Conservation (phyloP, 2,113 vertebrate genomes). For the Candoia aspera region DNA sequence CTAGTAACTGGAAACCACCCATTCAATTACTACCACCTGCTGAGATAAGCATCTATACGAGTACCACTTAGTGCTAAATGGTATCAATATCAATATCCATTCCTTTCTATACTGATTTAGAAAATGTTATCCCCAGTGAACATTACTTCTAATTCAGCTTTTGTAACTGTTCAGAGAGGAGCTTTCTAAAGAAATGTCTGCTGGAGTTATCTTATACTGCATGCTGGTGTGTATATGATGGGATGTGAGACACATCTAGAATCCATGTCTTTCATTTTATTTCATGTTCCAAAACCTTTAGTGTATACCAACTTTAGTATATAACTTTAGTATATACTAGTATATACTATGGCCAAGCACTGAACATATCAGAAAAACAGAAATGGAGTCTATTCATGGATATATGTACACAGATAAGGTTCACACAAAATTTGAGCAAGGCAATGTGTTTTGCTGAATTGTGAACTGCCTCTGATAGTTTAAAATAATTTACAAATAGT, state of each 20-base stretch:
- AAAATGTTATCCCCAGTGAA: not conserved
- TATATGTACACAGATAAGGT: not conserved
- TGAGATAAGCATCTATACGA: not conserved
- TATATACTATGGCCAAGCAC: not conserved
- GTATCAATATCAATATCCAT: not conserved
- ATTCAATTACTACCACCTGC: not conserved
- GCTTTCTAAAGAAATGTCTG: not conserved
- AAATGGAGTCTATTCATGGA: not conserved
- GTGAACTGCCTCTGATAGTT: slow-evolving; percentile 64
- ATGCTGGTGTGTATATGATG: not conserved
- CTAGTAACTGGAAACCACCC: not conserved
- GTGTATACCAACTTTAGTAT: not conserved
- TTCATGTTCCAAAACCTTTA: not conserved
- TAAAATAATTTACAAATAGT: slow-evolving; percentile 73
- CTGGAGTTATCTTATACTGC: not conserved
- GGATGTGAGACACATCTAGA: not conserved
- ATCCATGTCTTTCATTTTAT: not conserved
- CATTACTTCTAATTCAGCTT: not conserved
- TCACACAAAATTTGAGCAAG: not conserved
- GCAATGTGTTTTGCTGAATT: not conserved
- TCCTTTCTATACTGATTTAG: not conserved
- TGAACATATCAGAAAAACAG: not conserved
- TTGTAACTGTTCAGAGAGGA: not conserved
- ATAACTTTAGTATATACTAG: not conserved
- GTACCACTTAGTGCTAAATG: not conserved